These are phyloP conservation scores for Bombus fervidus DNA, from an alignment of 1,140 invertebrate species.

Conservation along the genomic window DNA sequence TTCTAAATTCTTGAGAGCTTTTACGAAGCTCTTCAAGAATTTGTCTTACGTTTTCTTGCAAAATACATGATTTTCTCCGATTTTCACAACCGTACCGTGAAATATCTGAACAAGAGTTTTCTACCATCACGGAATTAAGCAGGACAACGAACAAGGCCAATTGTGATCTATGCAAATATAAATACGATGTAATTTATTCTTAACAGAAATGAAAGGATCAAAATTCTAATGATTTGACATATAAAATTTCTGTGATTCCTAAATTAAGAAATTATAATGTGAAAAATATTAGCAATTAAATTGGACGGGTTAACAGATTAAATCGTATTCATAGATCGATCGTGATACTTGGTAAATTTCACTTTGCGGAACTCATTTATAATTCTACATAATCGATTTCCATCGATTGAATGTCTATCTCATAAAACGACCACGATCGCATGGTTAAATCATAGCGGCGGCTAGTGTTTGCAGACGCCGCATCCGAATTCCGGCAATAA, in stretches of 20 bases:
- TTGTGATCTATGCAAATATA: too few species aligned
- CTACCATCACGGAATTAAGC: too few species aligned
- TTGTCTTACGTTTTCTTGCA: too few species aligned
- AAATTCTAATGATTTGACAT: too few species aligned
- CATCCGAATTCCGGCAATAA: constrained; percentile 35
- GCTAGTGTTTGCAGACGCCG: constrained; percentile 26
- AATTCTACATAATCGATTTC: background rate
- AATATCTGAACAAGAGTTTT: too few species aligned
- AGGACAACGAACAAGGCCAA: too few species aligned
- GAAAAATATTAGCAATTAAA: background rate
- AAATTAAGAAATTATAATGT: background rate
- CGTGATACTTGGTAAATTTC: background rate
- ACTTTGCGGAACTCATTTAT: background rate
- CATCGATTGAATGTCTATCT: constrained; percentile 14
- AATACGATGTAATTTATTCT: background rate
- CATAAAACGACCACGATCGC: constrained; percentile 29
- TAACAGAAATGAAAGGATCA: background rate
- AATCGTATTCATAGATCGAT: background rate
- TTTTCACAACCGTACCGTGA: too few species aligned
- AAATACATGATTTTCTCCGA: too few species aligned
- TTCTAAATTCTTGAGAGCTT: too few species aligned
- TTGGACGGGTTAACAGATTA: background rate
- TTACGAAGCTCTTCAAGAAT: too few species aligned
- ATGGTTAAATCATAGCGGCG: constrained; percentile 23
- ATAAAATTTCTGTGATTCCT: too few species aligned